Evolutionary conservation across 2,113 vertebrate genomes (phyloP).

Genomic region (Pachycephala philippinensis): DNA sequence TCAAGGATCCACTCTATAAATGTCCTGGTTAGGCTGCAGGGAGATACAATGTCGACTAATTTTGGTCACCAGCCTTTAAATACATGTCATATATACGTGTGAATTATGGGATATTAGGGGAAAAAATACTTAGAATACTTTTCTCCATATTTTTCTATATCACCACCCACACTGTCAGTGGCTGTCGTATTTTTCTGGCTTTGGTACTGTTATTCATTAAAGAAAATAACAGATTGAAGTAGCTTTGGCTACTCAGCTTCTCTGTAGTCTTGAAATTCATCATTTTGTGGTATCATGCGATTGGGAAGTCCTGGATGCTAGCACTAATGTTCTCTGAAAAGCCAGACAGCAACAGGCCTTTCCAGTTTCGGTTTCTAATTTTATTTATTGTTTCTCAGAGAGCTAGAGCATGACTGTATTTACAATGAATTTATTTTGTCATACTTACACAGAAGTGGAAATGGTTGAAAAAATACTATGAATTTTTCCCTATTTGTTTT

Average conservation of each 20-base stretch:
- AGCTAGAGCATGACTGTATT: background rate
- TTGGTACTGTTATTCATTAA: background rate
- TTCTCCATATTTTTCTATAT: background rate
- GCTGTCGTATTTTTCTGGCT: conserved; percentile 20
- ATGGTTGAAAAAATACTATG: background rate
- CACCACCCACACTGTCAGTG: conserved; percentile 14
- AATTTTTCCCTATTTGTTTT: background rate
- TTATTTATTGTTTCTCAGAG: background rate
- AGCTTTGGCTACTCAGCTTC: background rate
- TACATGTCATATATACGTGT: background rate
- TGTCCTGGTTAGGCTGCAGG: background rate
- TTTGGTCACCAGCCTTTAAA: background rate
- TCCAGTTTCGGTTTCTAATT: background rate
- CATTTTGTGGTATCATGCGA: background rate
- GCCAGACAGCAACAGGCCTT: background rate
- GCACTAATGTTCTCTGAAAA: background rate
- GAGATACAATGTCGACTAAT: background rate
- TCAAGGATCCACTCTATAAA: background rate
- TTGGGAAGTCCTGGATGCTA: background rate
- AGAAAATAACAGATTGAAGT: background rate
- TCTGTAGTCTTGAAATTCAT: background rate
- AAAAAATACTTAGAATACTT: background rate
- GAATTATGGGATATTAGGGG: background rate
- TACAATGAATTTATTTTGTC: background rate
- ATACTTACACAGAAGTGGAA: background rate